Evolutionary conservation across 2,113 vertebrate genomes (phyloP).

Genomic region (Acrocephalus kingi): DNA sequence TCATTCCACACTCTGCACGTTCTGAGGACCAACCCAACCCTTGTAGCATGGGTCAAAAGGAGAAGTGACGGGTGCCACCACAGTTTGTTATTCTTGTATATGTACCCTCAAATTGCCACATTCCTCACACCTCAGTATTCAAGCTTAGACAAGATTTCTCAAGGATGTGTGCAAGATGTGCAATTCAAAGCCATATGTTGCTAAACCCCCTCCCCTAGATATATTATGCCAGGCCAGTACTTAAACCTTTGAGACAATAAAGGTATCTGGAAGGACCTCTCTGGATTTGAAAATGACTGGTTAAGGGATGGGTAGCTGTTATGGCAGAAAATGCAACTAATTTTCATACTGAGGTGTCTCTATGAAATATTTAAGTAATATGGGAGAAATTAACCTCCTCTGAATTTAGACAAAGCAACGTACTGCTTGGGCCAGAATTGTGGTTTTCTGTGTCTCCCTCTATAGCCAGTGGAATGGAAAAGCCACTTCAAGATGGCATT

Average conservation of each 20-base stretch:
- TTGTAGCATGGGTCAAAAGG: neutral
- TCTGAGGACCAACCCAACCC: neutral
- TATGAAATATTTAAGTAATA: neutral
- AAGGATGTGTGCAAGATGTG: neutral
- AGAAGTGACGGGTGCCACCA: neutral
- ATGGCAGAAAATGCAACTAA: neutral
- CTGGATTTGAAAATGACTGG: neutral
- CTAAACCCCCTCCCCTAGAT: neutral
- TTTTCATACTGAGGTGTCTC: neutral
- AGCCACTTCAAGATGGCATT: neutral
- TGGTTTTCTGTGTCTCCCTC: neutral
- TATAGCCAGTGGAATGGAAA: neutral
- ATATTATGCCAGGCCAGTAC: neutral
- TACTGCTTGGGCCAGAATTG: neutral
- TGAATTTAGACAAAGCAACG: neutral
- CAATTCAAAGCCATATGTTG: constrained; percentile 1
- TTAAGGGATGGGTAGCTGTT: neutral
- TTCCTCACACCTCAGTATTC: neutral
- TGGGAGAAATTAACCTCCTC: neutral
- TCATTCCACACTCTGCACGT: neutral
- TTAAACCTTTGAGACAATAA: neutral
- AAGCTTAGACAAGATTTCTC: neutral
- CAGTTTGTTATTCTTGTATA: neutral
- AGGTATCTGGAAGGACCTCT: neutral
- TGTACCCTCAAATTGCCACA: neutral